A percentile compares a stretch with the other conserved stretches of the same genome.
These are phyloP conservation scores for Ypsolopha sequella DNA, from an alignment of 2,888 invertebrate species.

Conservation along the genomic window DNA sequence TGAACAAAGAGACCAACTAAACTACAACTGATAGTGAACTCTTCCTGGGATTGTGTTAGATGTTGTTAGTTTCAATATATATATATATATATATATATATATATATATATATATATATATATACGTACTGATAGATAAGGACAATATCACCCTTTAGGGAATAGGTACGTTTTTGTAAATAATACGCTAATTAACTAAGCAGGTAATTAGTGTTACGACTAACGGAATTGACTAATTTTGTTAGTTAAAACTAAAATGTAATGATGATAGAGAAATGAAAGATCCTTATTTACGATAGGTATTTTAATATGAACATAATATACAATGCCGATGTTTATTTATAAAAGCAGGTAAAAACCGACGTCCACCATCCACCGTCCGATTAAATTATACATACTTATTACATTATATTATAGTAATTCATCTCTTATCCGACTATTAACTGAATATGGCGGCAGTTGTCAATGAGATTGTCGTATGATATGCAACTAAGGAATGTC, in stretches of 20 bases:
- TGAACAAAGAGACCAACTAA: neutral
- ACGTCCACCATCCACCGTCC: conserved; percentile 14
- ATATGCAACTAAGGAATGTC: neutral
- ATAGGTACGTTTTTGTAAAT: neutral
- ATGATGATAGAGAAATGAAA: conserved; percentile 19
- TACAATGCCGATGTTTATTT: conserved; percentile 57
- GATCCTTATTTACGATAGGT: conserved; percentile 29
- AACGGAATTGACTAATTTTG: no score
- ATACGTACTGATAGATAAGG: no score
- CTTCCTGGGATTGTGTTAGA: neutral
- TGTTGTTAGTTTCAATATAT: no score
- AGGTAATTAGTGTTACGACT: no score
- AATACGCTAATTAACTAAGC: neutral
- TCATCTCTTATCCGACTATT: neutral
- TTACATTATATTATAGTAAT: neutral
- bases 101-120: no score
- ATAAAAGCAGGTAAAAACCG: conserved; percentile 66
- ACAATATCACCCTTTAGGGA: no score
- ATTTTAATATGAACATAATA: conserved; percentile 69
- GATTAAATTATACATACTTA: neutral
- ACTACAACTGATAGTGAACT: neutral
- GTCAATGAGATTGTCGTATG: neutral
- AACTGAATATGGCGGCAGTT: neutral
- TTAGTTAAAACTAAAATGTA: no score
- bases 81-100: no score